phyloP scores from a whole-genome alignment of 2,888 invertebrate species.

The Lasioglossum villosulum region DNA sequence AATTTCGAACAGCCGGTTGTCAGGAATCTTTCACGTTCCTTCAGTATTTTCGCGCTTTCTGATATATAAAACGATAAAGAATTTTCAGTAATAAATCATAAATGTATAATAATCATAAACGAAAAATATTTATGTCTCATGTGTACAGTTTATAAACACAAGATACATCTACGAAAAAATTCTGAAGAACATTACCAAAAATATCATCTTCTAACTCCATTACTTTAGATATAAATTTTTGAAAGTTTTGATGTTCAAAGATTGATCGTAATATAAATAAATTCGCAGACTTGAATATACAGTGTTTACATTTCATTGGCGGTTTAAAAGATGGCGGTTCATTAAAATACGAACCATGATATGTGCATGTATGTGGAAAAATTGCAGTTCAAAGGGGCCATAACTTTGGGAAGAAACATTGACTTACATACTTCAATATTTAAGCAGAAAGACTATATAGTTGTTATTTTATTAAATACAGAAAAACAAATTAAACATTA shows the following conservation, averaged over 20 bases:
- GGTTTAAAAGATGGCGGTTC: constrained; percentile 12
- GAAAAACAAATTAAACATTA: constrained; percentile 4
- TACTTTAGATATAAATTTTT: neutral
- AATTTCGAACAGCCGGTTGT: constrained; percentile 87
- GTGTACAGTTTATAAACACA: neutral
- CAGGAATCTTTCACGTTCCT: constrained; percentile 72
- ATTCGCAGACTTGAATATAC: neutral
- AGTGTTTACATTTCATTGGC: neutral
- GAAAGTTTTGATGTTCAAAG: neutral
- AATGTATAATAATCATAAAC: too few species aligned
- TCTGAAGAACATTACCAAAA: constrained; percentile 49
- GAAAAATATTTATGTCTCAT: neutral
- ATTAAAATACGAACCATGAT: neutral
- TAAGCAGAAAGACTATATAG: neutral
- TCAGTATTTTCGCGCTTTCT: constrained; percentile 47
- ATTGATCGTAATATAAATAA: neutral
- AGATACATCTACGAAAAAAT: neutral
- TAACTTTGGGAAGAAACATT: neutral
- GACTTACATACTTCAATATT: neutral
- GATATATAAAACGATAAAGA: constrained; percentile 14
- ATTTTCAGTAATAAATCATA: neutral
- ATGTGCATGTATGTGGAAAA: neutral
- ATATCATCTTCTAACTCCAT: constrained; percentile 48
- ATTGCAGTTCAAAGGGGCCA: neutral
- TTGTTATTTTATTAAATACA: neutral